Base-by-base conservation (phyloP, 2,113 vertebrate genomes). In the Acrocephalus kingi region DNA sequence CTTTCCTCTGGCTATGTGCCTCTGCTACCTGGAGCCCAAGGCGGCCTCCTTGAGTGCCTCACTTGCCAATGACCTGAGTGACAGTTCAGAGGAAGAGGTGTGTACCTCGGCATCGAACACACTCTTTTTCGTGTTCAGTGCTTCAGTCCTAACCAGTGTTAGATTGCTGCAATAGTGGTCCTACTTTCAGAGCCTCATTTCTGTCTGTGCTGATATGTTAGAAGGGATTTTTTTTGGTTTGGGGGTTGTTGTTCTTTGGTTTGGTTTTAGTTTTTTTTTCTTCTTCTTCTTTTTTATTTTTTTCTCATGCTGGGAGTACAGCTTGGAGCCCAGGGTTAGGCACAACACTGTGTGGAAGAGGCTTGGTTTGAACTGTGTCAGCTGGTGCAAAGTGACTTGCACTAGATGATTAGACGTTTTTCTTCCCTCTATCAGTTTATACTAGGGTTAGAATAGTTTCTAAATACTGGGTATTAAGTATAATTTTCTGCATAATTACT, bases 1-100 rank as follows among this genome's bases (percentile, higher is more conserved):
- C 97, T 99, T 99, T 97, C 99, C 99, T 94, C 98, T 99, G 98
- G 99, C 99, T 97, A 97, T 99, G 98, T 99, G 99, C 97, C 99
- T 99, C 98, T 99, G 99, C 99, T 99, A 99, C 98, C 99, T 99
- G 99, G 99, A 99, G 99, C 99, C 99, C 98, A 99, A 99, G 98
- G 99, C 99, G 91, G 98, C 99, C 97, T 99, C 99, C 98, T 99
- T 99, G 98, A 99, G 98, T 96, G 98, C 99, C 98, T 99, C 99
- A 98, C 98, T 99, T 98, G 98, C 99, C 98, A 99, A 99, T 98
- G 98, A 99, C 98, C 99, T 98, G 98, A 99, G 98, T 99, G 99
- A 99, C 99, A 99, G 99, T 99, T 99, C 99, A 98, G 99, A 99
- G 98, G 99, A 99, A 98, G 98, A 99, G 98, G 99, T 98, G 98